phyloP scores from a whole-genome alignment of 2,113 vertebrate genomes.

The Ageneiosus marmoratus region DNA sequence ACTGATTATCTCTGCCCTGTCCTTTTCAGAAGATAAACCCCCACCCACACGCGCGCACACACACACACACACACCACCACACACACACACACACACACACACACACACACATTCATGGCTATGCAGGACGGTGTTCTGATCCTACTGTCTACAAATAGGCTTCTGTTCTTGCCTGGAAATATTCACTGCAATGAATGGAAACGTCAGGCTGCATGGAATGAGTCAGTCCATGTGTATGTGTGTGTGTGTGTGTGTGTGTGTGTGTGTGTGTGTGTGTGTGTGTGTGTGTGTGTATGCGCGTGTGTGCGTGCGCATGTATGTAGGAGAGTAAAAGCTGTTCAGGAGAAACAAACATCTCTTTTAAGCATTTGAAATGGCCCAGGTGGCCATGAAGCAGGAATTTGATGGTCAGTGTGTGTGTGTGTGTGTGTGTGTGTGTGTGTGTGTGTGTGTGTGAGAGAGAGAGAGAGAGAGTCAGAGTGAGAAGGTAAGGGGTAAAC shows the following conservation, averaged over 20 bases:
- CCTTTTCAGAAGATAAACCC: slow-evolving; percentile 27
- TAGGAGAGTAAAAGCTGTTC: slow-evolving; percentile 36
- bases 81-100: slow-evolving; percentile 27
- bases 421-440: slow-evolving; percentile 17
- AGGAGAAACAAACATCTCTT: slow-evolving; percentile 43
- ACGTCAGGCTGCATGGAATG: slow-evolving; percentile 48
- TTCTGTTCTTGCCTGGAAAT: slow-evolving; percentile 49
- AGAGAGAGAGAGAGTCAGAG: neutral
- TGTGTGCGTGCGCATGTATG: slow-evolving; percentile 22
- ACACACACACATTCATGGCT: slow-evolving; percentile 8
- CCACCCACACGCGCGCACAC: slow-evolving; percentile 18
- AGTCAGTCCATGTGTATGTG: slow-evolving; percentile 5
- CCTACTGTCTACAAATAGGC: slow-evolving; percentile 45
- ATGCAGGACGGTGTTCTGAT: slow-evolving; percentile 36
- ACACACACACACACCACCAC: slow-evolving; percentile 30
- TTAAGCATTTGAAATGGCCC: slow-evolving; percentile 25
- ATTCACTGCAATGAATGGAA: slow-evolving; percentile 47
- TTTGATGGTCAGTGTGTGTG: slow-evolving; percentile 9
- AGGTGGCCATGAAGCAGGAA: slow-evolving; percentile 11
- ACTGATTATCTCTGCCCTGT: slow-evolving; percentile 12
- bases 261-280: slow-evolving; percentile 17
- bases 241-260: slow-evolving; percentile 42
- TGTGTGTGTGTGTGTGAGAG: neutral
- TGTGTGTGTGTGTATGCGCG: slow-evolving; percentile 40
- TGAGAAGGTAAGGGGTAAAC: too few species aligned